A percentile compares a stretch with the other conserved stretches of the same genome.
phyloP scores from a whole-genome alignment of 37 sponge, comb jelly and placozoan genomes.

The Dysidea cf. avara region DNA sequence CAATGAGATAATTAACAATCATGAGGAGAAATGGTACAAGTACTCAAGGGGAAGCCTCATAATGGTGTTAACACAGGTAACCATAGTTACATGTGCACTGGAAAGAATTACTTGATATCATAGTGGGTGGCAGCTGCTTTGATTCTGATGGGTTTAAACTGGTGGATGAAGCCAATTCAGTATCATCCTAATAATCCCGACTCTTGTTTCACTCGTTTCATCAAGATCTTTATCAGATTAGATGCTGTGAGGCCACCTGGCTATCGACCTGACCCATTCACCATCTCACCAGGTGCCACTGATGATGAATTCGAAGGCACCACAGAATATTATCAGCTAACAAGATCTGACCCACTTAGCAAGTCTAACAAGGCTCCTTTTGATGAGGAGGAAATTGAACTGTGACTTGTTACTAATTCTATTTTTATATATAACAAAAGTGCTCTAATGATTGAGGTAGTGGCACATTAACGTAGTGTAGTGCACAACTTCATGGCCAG shows the following conservation, averaged over 20 bases:
- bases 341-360: too few relatives aligned
- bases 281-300: too few relatives aligned
- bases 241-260: conserved; percentile 16
- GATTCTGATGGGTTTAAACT: conserved; percentile 54
- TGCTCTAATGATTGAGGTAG: too few relatives aligned
- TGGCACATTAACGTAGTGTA: too few relatives aligned
- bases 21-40: conserved; percentile 38
- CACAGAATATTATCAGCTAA: too few relatives aligned
- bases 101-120: neutral
- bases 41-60: conserved; percentile 31
- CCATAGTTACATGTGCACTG: neutral
- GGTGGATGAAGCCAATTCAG: conserved; percentile 63
- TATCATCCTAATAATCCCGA: conserved; percentile 2
- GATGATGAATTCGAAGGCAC: too few relatives aligned
- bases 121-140: conserved; percentile 62
- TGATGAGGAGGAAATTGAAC: too few relatives aligned
- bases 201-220: too few relatives aligned
- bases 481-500: too few relatives aligned
- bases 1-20: conserved; percentile 31
- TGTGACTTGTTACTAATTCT: too few relatives aligned
- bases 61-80: conserved; percentile 37
- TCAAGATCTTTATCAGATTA: neutral
- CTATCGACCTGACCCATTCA: neutral
- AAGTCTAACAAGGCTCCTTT: too few relatives aligned
- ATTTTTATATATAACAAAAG: too few relatives aligned